A percentile compares a stretch with the other conserved stretches of the same genome.
phyloP scores from a whole-genome alignment of 2,113 vertebrate species.

The Paraplagusia blochii region DNA sequence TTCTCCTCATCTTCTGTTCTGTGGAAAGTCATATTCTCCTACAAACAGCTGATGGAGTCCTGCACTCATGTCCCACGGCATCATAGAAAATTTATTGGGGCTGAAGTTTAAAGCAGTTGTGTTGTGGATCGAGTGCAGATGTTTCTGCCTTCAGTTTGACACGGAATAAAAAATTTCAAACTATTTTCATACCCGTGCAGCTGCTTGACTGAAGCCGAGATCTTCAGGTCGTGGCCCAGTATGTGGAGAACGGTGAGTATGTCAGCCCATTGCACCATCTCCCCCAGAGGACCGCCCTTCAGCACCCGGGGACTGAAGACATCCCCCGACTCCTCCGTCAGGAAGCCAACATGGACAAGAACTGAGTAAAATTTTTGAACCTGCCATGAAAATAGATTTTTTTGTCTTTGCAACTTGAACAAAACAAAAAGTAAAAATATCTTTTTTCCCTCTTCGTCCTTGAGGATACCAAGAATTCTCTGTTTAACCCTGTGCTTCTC shows the following conservation, averaged over 20 bases:
- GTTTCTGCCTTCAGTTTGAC: neutral
- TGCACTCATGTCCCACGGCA: neutral
- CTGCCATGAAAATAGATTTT: too few species aligned
- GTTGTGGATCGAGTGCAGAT: neutral
- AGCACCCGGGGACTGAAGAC: constrained; percentile 95
- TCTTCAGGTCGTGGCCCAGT: constrained; percentile 88
- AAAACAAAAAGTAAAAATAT: too few species aligned
- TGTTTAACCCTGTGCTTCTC: too few species aligned
- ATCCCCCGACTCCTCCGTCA: constrained; percentile 95
- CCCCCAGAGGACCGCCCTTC: constrained; percentile 93
- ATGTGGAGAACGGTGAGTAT: constrained; percentile 89
- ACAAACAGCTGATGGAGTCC: neutral
- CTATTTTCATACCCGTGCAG: constrained; percentile 86
- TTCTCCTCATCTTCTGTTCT: too few species aligned
- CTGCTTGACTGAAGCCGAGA: constrained; percentile 94
- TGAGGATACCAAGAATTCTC: too few species aligned
- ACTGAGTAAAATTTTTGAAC: too few species aligned
- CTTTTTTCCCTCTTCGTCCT: too few species aligned
- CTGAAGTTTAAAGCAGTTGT: neutral
- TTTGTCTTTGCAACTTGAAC: too few species aligned
- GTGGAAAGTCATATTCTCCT: neutral
- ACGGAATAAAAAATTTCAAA: neutral
- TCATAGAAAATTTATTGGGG: neutral
- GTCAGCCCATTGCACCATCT: constrained; percentile 99
- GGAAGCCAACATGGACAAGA: constrained; percentile 92